Evolutionary conservation across 2,797 vertebrate species (phyloP).

Genomic region (Malurus leucopterus): DNA sequence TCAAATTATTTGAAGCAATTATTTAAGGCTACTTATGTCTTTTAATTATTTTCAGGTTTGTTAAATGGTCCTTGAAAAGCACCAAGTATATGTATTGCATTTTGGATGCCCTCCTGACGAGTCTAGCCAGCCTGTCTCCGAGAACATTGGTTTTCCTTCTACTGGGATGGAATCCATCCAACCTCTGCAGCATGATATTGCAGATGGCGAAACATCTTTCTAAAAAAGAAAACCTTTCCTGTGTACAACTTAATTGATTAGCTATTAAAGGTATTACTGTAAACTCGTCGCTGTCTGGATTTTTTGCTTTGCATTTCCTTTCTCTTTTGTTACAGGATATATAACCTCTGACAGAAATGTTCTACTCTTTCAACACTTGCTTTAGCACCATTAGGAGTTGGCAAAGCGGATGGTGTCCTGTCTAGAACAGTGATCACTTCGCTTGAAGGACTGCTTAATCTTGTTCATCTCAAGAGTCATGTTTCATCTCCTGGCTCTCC

Average conservation of each 20-base stretch:
- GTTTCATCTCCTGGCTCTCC: background rate
- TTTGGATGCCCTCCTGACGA: background rate
- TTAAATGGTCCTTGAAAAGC: background rate
- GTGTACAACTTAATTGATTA: background rate
- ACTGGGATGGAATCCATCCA: background rate
- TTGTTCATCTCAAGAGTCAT: background rate
- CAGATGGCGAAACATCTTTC: background rate
- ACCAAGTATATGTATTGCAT: background rate
- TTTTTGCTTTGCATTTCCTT: background rate
- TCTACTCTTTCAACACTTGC: background rate
- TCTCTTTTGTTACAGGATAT: background rate
- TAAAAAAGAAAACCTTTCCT: background rate
- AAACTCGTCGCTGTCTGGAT: background rate
- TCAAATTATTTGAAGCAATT: background rate
- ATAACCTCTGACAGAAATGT: background rate
- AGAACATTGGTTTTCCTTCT: background rate
- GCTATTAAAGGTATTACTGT: background rate
- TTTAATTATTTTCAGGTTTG: conserved; percentile 5
- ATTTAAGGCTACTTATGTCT: background rate
- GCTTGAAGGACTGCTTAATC: background rate
- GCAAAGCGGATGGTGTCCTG: background rate
- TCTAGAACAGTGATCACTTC: background rate
- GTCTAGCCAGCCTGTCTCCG: background rate
- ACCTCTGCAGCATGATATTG: background rate
- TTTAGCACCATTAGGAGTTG: background rate